These are phyloP conservation scores for Neocloeon triangulifer DNA, from an alignment of 1,140 invertebrate species.

Conservation along the genomic window DNA sequence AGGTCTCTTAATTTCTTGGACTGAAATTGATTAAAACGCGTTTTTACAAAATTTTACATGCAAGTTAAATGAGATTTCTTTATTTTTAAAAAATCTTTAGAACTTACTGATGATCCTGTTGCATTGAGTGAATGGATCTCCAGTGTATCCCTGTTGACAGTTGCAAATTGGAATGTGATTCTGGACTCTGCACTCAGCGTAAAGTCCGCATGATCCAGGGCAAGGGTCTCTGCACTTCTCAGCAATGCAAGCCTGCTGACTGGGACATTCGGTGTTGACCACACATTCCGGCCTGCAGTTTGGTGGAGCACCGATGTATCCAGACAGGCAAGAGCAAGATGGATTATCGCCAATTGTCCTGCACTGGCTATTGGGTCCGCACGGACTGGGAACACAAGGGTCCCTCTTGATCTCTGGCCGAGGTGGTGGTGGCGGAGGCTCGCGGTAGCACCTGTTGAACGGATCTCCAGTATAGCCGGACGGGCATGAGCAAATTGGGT, in stretches of 20 bases:
- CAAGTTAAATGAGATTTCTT: neutral
- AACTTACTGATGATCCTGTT: conserved; percentile 12
- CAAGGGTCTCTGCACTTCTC: conserved; percentile 49
- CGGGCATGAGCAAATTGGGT: conserved; percentile 21
- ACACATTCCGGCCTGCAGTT: conserved; percentile 31
- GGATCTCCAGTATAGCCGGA: conserved; percentile 21
- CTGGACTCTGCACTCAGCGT: conserved; percentile 45
- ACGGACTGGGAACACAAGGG: conserved; percentile 23
- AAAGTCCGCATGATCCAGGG: conserved; percentile 38
- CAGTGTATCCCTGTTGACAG: conserved; percentile 33
- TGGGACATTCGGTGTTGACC: conserved; percentile 26
- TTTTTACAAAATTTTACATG: neutral
- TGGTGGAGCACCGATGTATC: conserved; percentile 27
- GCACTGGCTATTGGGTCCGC: conserved; percentile 28
- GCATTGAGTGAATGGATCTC: conserved; percentile 33
- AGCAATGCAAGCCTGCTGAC: conserved; percentile 26
- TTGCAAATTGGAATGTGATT: conserved; percentile 51
- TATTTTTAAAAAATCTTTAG: conserved; percentile 1
- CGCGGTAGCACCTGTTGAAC: conserved; percentile 19
- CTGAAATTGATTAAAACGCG: conserved; percentile 9
- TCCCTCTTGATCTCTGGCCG: conserved; percentile 12
- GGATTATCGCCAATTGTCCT: conserved; percentile 23
- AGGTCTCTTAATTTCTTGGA: conserved; percentile 10
- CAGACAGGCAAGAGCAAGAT: conserved; percentile 27
- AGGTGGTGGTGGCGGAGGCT: conserved; percentile 13